Base-by-base conservation (phyloP, 2,113 vertebrate species). In the Leucopsar rothschildi region DNA sequence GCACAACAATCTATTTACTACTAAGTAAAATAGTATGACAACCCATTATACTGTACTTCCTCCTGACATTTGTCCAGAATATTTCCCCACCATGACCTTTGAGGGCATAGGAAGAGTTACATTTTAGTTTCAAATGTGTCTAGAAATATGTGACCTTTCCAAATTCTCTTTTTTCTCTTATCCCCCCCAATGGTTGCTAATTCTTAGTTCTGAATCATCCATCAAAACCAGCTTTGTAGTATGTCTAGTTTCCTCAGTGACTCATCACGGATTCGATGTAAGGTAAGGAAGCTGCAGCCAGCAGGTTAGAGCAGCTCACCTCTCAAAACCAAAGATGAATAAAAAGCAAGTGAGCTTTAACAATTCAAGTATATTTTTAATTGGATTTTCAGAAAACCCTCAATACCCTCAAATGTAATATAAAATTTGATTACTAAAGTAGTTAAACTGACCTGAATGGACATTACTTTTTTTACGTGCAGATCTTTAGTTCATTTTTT, bases 121-220 rank as follows among this genome's bases (percentile, higher is more conserved):
- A 8, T 50, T 95, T 80, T 69, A 73, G 23, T 72, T 78, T 83
- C 39, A 86, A 66, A 55, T 42, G 6, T 52, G 5, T 73, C 40
- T 64, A 61, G 65, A 80, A 90, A 29, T 76, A 37, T 1, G 10
- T 40, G 45, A 72, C 55, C 24, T 79, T 86, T 63, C 53, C 29
- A 45, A 69, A 53, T 92, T 79, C 49, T 76, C 25, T 18, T 57
- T 90, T 87, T 77, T 86, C 70, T 19, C 21, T 64, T 60, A 84
- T 83, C 37, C 33, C 9, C 85, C 85, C 44, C 70, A 65, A 3
- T 91, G 49, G 49, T 40, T 93, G 35, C 73, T 92, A 61, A 78
- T 69, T 73, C 35, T 83, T 73, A 56, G 29, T 80, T 95, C 90
- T 93, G 83, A 97, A 40, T 96, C 93, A 92, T 68, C 82, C 64